These are phyloP conservation scores for Lepisosteus osseus DNA, from an alignment of 2,113 vertebrate species.

Conservation along the genomic window DNA sequence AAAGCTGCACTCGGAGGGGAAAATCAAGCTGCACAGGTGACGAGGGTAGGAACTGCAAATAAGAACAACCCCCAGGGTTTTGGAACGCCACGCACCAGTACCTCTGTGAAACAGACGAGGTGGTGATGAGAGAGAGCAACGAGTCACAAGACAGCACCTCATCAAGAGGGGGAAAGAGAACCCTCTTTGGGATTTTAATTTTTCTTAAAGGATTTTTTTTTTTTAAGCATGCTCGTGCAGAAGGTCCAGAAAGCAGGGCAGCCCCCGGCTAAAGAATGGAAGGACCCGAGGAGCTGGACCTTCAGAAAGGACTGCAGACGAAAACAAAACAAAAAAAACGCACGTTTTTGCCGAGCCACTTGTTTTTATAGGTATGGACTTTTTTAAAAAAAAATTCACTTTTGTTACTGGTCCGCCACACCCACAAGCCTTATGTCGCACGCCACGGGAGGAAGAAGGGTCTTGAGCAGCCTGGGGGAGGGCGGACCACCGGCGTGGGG, in stretches of 20 bases:
- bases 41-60: neutral
- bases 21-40: slow-evolving; percentile 56
- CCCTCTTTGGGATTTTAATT: too few relatives aligned
- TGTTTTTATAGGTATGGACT: neutral
- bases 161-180: too few relatives aligned
- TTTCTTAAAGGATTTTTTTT: too few relatives aligned
- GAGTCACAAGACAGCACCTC: neutral
- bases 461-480: neutral
- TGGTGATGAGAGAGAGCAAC: neutral
- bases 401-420: slow-evolving; percentile 11
- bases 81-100: neutral
- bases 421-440: slow-evolving; percentile 21
- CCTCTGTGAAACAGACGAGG: neutral
- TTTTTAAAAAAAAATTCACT: neutral
- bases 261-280: neutral
- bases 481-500: too few relatives aligned
- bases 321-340: neutral
- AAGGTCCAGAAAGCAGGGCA: too few relatives aligned
- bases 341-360: slow-evolving; percentile 3
- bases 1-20: slow-evolving; percentile 57
- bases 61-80: neutral
- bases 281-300: neutral
- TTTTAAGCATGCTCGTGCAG: too few relatives aligned
- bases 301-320: neutral
- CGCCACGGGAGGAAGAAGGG: slow-evolving; percentile 2